A percentile compares a stretch with the other conserved stretches of the same genome.
Conservation (phyloP, 2,797 vertebrate genomes). For the Novumbra hubbsi region DNA sequence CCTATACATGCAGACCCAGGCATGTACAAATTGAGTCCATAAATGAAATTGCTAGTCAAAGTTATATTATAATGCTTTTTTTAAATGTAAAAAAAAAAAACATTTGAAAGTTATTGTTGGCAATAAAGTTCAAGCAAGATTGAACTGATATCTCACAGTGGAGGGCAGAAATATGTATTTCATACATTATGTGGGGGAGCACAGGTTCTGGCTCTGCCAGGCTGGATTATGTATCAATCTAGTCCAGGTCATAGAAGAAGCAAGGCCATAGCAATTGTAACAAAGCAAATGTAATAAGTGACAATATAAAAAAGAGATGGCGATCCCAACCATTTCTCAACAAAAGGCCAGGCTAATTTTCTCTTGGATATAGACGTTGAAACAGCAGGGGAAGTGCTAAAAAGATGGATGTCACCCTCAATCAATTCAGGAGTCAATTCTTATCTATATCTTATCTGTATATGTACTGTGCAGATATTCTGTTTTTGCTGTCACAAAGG, state of each 20-base stretch:
- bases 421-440: conserved; percentile 69
- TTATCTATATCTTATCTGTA: conserved; percentile 61
- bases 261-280: conserved; percentile 52
- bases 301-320: conserved; percentile 63
- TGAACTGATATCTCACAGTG: conserved; percentile 36
- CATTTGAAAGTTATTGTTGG: conserved; percentile 21
- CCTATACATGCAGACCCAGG: conserved; percentile 29
- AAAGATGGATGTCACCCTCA: conserved; percentile 69
- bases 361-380: conserved; percentile 41
- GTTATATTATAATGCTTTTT: not conserved
- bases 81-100: conserved; percentile 20
- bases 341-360: conserved; percentile 83
- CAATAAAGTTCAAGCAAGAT: conserved; percentile 36
- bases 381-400: conserved; percentile 50
- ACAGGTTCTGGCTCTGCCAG: conserved; percentile 33
- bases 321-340: conserved; percentile 69
- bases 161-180: conserved; percentile 51
- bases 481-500: conserved; percentile 61
- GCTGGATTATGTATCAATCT: conserved; percentile 48
- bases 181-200: conserved; percentile 38
- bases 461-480: conserved; percentile 60
- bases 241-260: conserved; percentile 50
- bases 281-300: conserved; percentile 38
- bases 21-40: conserved; percentile 43
- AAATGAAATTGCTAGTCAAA: conserved; percentile 15